Conservation (phyloP, 2,888 invertebrate genomes). For the Stenolophus ochropezus region DNA sequence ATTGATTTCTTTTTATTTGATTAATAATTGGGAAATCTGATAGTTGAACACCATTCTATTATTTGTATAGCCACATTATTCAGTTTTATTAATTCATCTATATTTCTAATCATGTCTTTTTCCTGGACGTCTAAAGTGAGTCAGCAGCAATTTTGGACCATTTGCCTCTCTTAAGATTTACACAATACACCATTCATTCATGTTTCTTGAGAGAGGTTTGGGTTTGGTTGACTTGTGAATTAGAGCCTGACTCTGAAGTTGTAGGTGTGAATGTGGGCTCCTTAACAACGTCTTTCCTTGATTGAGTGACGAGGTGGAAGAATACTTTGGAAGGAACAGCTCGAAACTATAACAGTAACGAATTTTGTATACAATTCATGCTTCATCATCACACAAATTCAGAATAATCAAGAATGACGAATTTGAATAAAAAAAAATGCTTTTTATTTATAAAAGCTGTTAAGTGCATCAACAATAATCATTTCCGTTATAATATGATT, state of each 20-base stretch:
- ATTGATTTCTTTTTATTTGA: no score
- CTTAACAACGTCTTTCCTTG: conserved; percentile 10
- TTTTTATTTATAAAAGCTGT: no score
- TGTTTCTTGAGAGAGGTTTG: background rate
- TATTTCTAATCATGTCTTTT: no score
- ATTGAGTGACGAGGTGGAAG: conserved; percentile 3
- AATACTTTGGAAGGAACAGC: background rate
- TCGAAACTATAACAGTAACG: background rate
- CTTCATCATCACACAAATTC: background rate
- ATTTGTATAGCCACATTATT: no score
- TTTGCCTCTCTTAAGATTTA: background rate
- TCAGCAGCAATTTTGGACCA: background rate
- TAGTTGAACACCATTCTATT: no score
- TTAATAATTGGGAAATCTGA: no score
- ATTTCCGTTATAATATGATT: no score
- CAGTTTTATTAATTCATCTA: no score
- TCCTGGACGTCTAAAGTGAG: background rate
- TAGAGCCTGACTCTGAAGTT: conserved; percentile 18
- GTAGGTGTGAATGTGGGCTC: conserved; percentile 24
- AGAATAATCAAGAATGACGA: no score
- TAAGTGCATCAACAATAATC: no score
- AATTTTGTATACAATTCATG: background rate
- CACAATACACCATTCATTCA: conserved; percentile 34
- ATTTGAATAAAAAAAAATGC: no score
- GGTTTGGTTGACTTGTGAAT: conserved; percentile 24